Conservation (phyloP, 1,140 invertebrate species). For the Teleogryllus occipitalis region DNA sequence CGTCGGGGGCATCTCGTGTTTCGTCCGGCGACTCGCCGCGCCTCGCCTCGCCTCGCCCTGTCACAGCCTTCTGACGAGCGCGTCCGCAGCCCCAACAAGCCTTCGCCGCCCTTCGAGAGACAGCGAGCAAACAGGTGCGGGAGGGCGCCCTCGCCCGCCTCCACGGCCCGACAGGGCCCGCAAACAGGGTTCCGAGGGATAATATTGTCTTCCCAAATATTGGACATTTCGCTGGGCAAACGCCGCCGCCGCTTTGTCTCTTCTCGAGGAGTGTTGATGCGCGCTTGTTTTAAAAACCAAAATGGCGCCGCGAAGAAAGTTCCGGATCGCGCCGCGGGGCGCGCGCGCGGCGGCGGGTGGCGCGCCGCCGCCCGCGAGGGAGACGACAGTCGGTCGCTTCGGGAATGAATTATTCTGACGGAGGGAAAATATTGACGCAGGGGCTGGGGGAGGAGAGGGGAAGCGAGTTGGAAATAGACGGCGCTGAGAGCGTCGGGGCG, state of each 20-base stretch:
- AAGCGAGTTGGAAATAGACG: too few relatives aligned
- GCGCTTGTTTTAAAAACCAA: not conserved
- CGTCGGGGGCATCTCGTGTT: not conserved
- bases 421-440: not conserved
- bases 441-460: not conserved
- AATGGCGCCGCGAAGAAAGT: not conserved
- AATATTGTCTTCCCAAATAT: slow-evolving; percentile 2
- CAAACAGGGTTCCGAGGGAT: not conserved
- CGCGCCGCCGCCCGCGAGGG: too few relatives aligned
- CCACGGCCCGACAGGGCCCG: not conserved
- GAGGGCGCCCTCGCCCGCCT: too few relatives aligned
- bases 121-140: too few relatives aligned
- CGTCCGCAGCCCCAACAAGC: not conserved
- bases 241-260: not conserved
- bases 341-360: too few relatives aligned
- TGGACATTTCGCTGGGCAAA: slow-evolving; percentile 3
- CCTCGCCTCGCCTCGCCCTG: not conserved
- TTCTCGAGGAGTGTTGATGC: not conserved
- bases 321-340: not conserved
- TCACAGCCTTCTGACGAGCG: not conserved
- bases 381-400: not conserved
- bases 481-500: too few relatives aligned
- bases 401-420: not conserved
- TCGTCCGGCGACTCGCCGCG: not conserved
- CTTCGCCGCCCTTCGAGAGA: not conserved